These are phyloP conservation scores for Lepidochrysops patricia DNA, from an alignment of 2,888 invertebrate genomes.

Conservation along the genomic window DNA sequence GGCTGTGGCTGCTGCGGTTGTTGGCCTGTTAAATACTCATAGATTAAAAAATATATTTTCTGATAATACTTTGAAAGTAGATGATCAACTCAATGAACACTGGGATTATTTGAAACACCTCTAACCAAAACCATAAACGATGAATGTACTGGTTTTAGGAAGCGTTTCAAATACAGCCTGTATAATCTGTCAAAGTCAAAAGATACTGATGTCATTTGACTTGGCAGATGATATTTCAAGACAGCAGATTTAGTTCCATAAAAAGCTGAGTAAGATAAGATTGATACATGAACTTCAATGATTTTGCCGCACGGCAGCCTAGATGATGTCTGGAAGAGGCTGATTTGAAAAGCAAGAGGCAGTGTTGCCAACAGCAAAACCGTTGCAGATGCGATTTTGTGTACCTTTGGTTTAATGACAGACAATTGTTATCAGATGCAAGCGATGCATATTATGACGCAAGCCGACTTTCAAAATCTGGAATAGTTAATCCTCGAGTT, in stretches of 20 bases:
- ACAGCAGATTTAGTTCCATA: neutral
- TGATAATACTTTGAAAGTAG: neutral
- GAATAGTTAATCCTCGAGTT: neutral
- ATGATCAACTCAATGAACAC: no score
- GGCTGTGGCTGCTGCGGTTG: constrained; percentile 47
- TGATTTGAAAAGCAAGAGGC: neutral
- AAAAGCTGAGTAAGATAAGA: neutral
- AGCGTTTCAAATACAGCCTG: neutral
- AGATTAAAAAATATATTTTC: neutral
- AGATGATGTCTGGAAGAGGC: neutral
- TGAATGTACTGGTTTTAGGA: neutral
- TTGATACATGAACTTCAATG: neutral
- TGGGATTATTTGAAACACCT: no score
- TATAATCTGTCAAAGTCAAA: no score
- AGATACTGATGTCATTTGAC: neutral
- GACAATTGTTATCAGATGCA: neutral
- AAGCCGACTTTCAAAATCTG: neutral
- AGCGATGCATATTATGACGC: neutral
- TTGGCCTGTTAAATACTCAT: constrained; percentile 41
- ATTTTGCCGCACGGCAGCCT: neutral
- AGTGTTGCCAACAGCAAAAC: neutral
- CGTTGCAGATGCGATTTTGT: neutral
- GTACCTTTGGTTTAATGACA: neutral
- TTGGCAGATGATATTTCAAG: neutral
- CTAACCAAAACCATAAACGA: neutral